Base-by-base conservation (phyloP, 2,113 vertebrate species). In the Podarcis cretensis region DNA sequence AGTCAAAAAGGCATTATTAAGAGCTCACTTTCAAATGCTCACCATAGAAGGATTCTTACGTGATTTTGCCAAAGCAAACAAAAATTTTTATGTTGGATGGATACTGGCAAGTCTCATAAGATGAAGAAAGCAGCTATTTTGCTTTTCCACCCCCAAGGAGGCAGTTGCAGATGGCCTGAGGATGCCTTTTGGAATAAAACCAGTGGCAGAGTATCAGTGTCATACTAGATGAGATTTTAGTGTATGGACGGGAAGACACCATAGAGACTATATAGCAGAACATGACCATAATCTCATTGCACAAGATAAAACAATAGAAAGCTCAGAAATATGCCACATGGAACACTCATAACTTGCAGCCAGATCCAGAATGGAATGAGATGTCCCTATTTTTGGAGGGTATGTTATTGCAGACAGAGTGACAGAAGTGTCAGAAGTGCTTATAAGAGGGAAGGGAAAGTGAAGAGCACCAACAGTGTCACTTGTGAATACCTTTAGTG, bases 191-290 rank as follows among this genome's bases (percentile, higher is more conserved):
- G 86, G 85, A 90, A 88, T 88, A 68, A 87, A 87, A 83, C 54
- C 73, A 81, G 86, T n/a, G 40, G 77, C 86, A 88, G 81, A 91
- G 59, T 88, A 91, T 88, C 78, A 88, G 83, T 80, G 40, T 88
- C 74, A 91, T 54, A 88, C 68, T 78, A 81, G 86, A 91, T 91
- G 90, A 84, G 86, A 87, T 91, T 87, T 82, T 91, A 85, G 90
- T 69, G 30, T 75, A 81, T 81, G 87, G 81, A 71, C 88, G 66
- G 54, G 37, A 74, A 88, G 86, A 91, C 68, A 81, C 86, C 80
- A 85, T 88, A 79, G 48, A 88, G 82, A 80, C 66, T 78, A 81
- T 84, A 91, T 82, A 88, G 63, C 82, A 81, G 66, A 87, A 85
- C 81, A 91, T 79, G 82, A 88, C 30, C 74, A 30, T 76, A 81